A percentile compares a stretch with the other conserved stretches of the same genome.
Conservation (phyloP, 2,113 vertebrate species). For the Saguinus imperator region DNA sequence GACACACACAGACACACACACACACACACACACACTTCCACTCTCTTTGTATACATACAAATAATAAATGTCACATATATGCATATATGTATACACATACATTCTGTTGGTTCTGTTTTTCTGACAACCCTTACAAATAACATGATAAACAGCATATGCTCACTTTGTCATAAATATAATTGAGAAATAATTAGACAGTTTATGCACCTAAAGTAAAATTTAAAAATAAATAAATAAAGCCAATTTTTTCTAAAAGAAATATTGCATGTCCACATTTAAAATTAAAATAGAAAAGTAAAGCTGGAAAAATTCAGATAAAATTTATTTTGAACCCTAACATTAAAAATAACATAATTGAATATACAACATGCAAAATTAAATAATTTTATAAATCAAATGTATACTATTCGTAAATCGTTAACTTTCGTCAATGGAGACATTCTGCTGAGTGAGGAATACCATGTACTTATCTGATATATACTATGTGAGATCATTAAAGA, state of each 20-base stretch:
- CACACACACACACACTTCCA: too few species aligned
- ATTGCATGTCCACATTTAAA: neutral
- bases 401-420: neutral
- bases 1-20: too few species aligned
- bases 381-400: neutral
- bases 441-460: neutral
- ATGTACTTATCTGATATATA: neutral
- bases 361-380: neutral
- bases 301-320: neutral
- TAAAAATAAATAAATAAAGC: too few species aligned
- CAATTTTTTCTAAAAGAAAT: neutral
- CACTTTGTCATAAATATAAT: neutral
- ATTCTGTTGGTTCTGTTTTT: neutral
- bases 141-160: rapidly evolving
- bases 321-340: neutral
- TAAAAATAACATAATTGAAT: neutral
- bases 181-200: neutral
- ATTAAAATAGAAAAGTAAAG: neutral
- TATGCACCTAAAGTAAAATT: too few species aligned
- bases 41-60: too few species aligned
- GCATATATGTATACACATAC: neutral
- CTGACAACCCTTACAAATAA: neutral
- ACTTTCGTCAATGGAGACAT: neutral
- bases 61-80: too few species aligned
- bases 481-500: neutral